Evolutionary conservation across 2,888 invertebrate genomes (phyloP).

Genomic region (Leptopilina drosophilae): DNA sequence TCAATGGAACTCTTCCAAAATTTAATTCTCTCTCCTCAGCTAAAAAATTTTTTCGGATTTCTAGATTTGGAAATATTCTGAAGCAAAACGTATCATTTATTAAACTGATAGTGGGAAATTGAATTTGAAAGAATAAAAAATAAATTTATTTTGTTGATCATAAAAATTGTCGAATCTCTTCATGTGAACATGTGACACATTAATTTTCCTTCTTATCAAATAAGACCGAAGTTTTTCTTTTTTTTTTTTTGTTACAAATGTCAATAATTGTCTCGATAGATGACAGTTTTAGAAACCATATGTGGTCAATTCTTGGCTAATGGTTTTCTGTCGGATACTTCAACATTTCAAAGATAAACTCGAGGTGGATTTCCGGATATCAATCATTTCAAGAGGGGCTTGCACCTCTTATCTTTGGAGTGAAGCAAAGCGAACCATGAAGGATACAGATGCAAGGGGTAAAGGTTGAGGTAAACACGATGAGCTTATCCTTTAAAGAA

Average conservation of each 20-base stretch:
- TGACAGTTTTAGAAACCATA: background rate
- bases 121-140: too few relatives aligned
- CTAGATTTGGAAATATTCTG: too few relatives aligned
- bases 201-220: too few relatives aligned
- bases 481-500: constrained; percentile 51
- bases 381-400: constrained; percentile 50
- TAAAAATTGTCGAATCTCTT: too few relatives aligned
- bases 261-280: background rate
- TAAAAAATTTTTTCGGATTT: too few relatives aligned
- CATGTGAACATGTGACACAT: too few relatives aligned
- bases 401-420: constrained; percentile 49
- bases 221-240: too few relatives aligned
- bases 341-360: constrained; percentile 49
- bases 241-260: background rate
- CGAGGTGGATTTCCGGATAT: constrained; percentile 51
- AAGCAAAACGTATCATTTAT: too few relatives aligned
- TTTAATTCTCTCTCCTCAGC: too few relatives aligned
- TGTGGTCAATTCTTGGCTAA: background rate
- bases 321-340: constrained; percentile 37
- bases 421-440: background rate
- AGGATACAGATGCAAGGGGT: background rate
- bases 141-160: too few relatives aligned
- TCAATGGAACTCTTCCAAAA: too few relatives aligned
- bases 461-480: constrained; percentile 46
- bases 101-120: too few relatives aligned